Conservation (phyloP, 2,113 vertebrate species). For the Hippocampus abdominalis region DNA sequence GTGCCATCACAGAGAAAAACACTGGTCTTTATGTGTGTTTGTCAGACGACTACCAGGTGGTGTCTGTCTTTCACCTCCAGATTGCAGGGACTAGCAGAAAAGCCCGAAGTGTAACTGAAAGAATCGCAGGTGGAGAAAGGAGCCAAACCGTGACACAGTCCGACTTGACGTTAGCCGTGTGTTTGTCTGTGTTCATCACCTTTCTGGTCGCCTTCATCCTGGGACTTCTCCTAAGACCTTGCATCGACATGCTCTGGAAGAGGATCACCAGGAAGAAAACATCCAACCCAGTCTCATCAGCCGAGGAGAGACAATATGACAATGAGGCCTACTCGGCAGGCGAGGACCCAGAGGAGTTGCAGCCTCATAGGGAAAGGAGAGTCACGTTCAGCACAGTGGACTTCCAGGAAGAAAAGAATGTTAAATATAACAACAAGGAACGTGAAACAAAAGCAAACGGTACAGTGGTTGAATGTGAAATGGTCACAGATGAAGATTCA, state of each 20-base stretch:
- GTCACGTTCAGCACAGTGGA: slow-evolving; percentile 49
- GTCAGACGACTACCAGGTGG: slow-evolving; percentile 47
- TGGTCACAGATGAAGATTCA: slow-evolving; percentile 18
- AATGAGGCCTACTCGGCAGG: slow-evolving; percentile 74
- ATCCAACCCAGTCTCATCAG: slow-evolving; percentile 11
- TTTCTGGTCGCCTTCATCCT: slow-evolving; percentile 84
- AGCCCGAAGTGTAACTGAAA: slow-evolving; percentile 41
- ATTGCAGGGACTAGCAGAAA: slow-evolving; percentile 51
- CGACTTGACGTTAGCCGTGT: slow-evolving; percentile 73
- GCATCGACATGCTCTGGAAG: slow-evolving; percentile 69
- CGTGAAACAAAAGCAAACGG: slow-evolving; percentile 24
- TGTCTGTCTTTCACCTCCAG: slow-evolving; percentile 60
- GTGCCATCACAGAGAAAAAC: slow-evolving; percentile 42
- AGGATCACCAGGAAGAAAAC: slow-evolving; percentile 46
- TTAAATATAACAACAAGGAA: slow-evolving; percentile 61
- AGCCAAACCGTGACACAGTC: slow-evolving; percentile 10
- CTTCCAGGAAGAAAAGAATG: slow-evolving; percentile 9
- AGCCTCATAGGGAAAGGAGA: slow-evolving; percentile 48
- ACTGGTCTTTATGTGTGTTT: slow-evolving; percentile 64
- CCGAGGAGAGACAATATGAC: slow-evolving; percentile 54
- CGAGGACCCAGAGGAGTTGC: slow-evolving; percentile 19
- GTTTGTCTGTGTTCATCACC: slow-evolving; percentile 81
- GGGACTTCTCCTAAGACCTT: slow-evolving; percentile 80
- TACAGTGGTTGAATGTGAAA: slow-evolving; percentile 25
- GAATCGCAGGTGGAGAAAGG: not conserved